phyloP scores from a whole-genome alignment of 2,113 vertebrate species.

The Pao palembangensis region DNA sequence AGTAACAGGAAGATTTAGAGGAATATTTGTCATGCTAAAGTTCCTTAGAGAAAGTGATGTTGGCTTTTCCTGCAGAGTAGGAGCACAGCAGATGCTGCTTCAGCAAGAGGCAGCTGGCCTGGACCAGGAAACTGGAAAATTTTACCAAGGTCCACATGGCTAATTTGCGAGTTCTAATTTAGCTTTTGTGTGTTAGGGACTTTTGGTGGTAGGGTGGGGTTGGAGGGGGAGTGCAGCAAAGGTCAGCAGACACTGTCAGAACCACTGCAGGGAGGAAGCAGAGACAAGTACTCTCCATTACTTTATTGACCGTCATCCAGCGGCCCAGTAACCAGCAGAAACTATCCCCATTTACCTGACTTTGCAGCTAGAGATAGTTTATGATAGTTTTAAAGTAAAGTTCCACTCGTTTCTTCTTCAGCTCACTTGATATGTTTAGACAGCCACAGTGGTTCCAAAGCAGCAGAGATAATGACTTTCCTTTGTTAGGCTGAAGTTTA shows the following conservation, averaged over 20 bases:
- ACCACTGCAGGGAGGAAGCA: conserved; percentile 64
- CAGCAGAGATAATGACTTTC: conserved; percentile 14
- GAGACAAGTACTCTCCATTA: conserved; percentile 67
- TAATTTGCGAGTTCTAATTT: conserved; percentile 72
- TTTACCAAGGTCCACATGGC: conserved; percentile 58
- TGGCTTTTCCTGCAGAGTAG: conserved; percentile 1
- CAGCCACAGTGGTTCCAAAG: conserved; percentile 28
- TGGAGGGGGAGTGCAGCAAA: conserved; percentile 23
- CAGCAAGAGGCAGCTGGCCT: conserved; percentile 44
- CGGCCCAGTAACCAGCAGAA: conserved; percentile 54
- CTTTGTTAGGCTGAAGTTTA: conserved; percentile 2
- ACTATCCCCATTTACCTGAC: conserved; percentile 43
- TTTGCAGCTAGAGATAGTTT: conserved; percentile 60
- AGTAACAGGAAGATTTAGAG: not conserved
- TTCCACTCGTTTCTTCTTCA: conserved; percentile 25
- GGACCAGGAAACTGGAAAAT: conserved; percentile 55
- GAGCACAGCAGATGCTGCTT: conserved; percentile 29
- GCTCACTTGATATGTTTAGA: conserved; percentile 15
- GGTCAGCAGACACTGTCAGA: conserved; percentile 65
- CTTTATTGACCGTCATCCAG: conserved; percentile 47
- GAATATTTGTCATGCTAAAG: not conserved
- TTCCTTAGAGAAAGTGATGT: too few species aligned
- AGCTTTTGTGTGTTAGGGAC: conserved; percentile 58
- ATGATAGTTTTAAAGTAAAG: conserved; percentile 36
- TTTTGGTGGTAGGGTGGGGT: conserved; percentile 34